These are phyloP conservation scores for Phenganax subtilis DNA, from an alignment of 92 coral and sea anemone genomes.

Conservation along the genomic window DNA sequence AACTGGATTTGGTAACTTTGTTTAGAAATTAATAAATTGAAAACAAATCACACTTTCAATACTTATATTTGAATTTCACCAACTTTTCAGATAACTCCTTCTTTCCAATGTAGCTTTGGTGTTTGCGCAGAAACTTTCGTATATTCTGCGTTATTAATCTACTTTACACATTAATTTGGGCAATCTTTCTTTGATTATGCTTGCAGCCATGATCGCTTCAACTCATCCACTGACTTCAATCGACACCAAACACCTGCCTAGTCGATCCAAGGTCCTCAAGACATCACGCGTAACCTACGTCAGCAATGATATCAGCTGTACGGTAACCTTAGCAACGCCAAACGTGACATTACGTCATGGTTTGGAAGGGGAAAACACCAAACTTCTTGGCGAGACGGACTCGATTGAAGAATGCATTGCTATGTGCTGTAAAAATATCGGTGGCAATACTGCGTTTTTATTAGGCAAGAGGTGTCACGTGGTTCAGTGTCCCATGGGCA, in stretches of 20 bases:
- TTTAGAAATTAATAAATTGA: no score
- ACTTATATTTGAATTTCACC: no score
- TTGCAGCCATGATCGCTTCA: constrained; percentile 24
- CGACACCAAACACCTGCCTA: background rate
- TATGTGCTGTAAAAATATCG: constrained; percentile 63
- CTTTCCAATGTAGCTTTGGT: no score
- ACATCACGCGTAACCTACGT: constrained; percentile 20
- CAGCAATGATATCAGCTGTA: constrained; percentile 34
- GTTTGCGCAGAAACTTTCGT: no score
- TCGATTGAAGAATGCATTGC: constrained; percentile 73
- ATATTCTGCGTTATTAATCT: no score
- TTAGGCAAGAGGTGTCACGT: constrained; percentile 88
- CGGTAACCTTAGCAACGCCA: background rate
- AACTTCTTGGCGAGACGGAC: constrained; percentile 81
- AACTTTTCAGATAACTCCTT: no score
- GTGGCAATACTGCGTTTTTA: constrained; percentile 85
- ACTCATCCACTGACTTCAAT: background rate
- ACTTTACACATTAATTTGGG: background rate
- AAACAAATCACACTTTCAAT: no score
- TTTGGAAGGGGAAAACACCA: constrained; percentile 76
- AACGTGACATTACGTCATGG: constrained; percentile 90
- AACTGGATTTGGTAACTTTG: background rate
- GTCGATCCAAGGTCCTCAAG: background rate
- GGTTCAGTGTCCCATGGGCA: constrained; percentile 69
- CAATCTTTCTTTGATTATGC: background rate